These are phyloP conservation scores for Origma solitaria DNA, from an alignment of 2,113 vertebrate species.

Conservation along the genomic window DNA sequence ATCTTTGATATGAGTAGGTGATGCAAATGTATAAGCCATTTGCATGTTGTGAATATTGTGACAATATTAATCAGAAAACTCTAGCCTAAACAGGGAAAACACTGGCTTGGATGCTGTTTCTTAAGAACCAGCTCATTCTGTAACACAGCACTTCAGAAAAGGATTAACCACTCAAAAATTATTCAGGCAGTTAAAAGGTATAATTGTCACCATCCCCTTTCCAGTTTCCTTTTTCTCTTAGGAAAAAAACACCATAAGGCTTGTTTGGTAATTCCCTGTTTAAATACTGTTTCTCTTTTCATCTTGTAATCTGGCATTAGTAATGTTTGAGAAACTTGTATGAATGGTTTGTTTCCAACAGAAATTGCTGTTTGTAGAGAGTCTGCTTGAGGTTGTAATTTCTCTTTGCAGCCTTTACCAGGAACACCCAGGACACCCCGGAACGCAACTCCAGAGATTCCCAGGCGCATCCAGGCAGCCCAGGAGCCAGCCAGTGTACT, in stretches of 20 bases:
- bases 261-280: neutral
- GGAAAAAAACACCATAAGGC: neutral
- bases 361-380: neutral
- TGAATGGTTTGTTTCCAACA: neutral
- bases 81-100: neutral
- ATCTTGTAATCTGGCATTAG: neutral
- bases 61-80: neutral
- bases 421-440: constrained; percentile 71
- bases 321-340: neutral
- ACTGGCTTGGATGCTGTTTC: neutral
- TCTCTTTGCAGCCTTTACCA: constrained; percentile 53
- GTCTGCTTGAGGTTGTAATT: neutral
- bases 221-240: neutral
- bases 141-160: neutral
- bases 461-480: constrained; percentile 72
- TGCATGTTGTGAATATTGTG: neutral
- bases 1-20: neutral
- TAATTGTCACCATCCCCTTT: neutral
- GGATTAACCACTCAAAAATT: neutral
- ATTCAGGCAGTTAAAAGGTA: neutral
- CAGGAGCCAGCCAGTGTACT: constrained; percentile 77
- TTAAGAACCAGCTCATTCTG: neutral
- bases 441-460: constrained; percentile 83
- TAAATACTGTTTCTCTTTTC: neutral
- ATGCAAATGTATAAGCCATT: neutral